Base-by-base conservation (phyloP, 1,140 invertebrate species). In the Lycorma delicatula region DNA sequence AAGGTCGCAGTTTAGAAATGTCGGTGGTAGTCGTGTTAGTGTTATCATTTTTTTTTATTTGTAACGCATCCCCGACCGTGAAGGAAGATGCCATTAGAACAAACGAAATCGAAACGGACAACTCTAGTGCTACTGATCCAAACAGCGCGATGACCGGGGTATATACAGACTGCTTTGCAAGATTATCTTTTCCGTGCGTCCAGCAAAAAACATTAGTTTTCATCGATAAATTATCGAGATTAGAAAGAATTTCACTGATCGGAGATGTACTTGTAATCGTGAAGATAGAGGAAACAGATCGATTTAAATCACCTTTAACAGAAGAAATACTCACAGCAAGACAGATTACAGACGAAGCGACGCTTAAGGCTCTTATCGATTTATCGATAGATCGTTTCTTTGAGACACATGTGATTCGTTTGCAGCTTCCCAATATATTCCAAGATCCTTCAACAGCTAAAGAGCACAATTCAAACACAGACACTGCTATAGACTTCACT, bases 201-300 rank as follows among this genome's bases (percentile, higher is more conserved):
- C 66, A 68, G 54, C 61, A 58, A 36, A 68, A 67, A 48, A 59
- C 63, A 11, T 50, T 67, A 0, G 46, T 63, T 2, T 67, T 68
- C 56, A 34, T 68, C 11, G 64, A 64, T 28, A 51, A 63, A 1
- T 50, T 67, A 12, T 61, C 60, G 11, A 46, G 63, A 23, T 47
- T 63, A 22, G 61, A 64, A 12, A 59, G 49, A 12, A 56, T 67
- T 41, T 46, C 54, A 16, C 27, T 68, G 6, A 50, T 68, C 12
- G 67, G 64, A 1, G 63, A 65, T 26, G 60, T 62, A 27, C 20
- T 68, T 5, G 56, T 53, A 0, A 61, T 68, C 0, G 67, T 67
- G 7, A 51, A 59, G 7, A 65, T 53, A 11, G 49, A 36, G n/a
- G 38, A 50, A 28, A 50, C 56, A 13, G 5, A 55, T 2, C 18